Evolutionary conservation across 2,797 vertebrate genomes (phyloP).

Genomic region (Sus cebifrons): DNA sequence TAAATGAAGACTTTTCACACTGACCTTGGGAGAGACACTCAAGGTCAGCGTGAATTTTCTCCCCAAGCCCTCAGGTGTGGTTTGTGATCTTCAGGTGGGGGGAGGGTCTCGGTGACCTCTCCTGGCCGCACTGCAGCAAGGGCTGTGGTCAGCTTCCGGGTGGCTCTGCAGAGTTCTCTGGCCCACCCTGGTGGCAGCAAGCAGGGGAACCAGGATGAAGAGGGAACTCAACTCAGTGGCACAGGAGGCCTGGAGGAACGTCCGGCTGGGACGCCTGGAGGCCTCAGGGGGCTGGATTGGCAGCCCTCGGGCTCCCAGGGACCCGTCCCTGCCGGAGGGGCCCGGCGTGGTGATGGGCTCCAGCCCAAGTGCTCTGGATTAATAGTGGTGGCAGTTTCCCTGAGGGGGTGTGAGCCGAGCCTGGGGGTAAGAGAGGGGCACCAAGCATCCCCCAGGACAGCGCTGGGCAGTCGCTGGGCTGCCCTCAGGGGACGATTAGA

Average conservation of each 20-base stretch:
- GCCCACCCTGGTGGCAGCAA: constrained; percentile 2
- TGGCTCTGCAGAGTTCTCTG: not conserved
- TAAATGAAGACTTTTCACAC: not conserved
- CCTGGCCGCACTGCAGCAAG: not conserved
- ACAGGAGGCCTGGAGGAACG: not conserved
- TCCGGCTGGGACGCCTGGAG: not conserved
- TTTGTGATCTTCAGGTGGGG: not conserved
- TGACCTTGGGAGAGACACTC: constrained; percentile 65
- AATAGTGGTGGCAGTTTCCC: not conserved
- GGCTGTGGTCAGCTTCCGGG: not conserved
- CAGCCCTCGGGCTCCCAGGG: constrained; percentile 16
- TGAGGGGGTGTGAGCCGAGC: not conserved
- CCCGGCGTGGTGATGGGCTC: not conserved
- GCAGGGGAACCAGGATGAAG: not conserved
- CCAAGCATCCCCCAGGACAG: not conserved
- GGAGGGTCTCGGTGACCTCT: not conserved
- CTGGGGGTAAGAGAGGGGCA: not conserved
- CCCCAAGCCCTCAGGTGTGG: not conserved
- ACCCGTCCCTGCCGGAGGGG: not conserved
- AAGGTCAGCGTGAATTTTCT: constrained; percentile 75
- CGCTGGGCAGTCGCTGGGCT: too few relatives aligned
- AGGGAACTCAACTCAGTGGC: not conserved
- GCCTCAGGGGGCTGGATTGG: not conserved
- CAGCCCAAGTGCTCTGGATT: not conserved
- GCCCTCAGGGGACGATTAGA: not conserved